Evolutionary conservation across 1,140 invertebrate genomes (phyloP), one percentile per base, ranked within the genome.

Genomic region (Polypedilum vanderplanki): DNA sequence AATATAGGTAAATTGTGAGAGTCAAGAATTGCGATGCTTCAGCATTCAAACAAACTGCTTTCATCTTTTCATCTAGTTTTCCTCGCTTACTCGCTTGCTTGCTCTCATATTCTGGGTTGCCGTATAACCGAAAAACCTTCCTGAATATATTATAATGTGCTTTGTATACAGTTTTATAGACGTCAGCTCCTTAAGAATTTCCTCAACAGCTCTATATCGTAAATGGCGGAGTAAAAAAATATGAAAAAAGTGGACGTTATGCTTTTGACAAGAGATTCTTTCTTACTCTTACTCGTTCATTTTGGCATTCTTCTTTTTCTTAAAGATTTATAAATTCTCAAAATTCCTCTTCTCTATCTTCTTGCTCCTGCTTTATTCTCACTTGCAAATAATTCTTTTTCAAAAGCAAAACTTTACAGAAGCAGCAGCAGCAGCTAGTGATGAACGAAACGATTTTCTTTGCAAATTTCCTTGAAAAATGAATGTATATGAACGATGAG

Each of bases 141-240:
- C 65, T 70, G 65, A 70, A 70, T 70, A 70, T 18, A 70, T 70
- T 70, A 70, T 70, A 70, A 70, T 70, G 20, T 70, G 65, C 17
- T 20, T 20, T 70, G 65, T 70, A 22, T 70, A 18, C 64, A 17
- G 64, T 46, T 46, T 46, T 3, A 46, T 46, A 46, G 9, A 46
- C 46, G 46, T n/a, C 46, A 57, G 46, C 12, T 57, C 46, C 46
- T n/a, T 57, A 5, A 33, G 24, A 33, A 33, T 33, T 33, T 33
- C 24, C 24, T 33, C 24, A 33, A 33, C 24, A 33, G 24, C 24
- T 33, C 1, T 33, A 33, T 33, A n/a, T n/a, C n/a, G n/a, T n/a
- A n/a, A n/a, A n/a, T n/a, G n/a, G n/a, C n/a, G n/a, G n/a, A 3
- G 24, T 33, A 33, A 33, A 33, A 5, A 33, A 33, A 33, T 33